These are phyloP conservation scores for Entomyzon cyanotis DNA, from an alignment of 2,113 vertebrate genomes.

Conservation along the genomic window DNA sequence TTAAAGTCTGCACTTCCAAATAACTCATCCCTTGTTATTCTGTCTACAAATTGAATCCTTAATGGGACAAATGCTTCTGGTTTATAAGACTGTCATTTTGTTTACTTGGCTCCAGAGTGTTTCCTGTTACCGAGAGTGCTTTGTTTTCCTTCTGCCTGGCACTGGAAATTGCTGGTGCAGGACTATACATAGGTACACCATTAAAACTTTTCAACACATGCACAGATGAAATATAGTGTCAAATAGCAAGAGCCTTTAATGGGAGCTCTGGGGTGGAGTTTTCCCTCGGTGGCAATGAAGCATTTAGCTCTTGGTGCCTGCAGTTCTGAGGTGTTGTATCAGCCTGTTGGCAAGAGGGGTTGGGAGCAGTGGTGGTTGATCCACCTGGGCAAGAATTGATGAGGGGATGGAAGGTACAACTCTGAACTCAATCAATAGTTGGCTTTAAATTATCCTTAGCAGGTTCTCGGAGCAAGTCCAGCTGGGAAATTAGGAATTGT, in stretches of 20 bases:
- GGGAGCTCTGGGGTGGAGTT: neutral
- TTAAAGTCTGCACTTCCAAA: neutral
- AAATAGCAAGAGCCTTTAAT: neutral
- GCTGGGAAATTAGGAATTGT: neutral
- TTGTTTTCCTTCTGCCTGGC: neutral
- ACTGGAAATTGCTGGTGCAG: neutral
- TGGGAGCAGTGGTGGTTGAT: neutral
- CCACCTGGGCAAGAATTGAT: neutral
- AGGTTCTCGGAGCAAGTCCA: neutral
- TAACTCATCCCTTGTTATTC: neutral
- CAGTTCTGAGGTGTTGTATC: neutral
- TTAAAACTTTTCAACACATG: neutral
- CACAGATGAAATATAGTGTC: neutral
- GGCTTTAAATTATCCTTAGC: neutral
- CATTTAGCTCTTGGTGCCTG: neutral
- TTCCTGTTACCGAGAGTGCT: neutral
- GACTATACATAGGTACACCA: neutral
- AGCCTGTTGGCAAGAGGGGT: neutral
- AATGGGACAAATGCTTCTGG: neutral
- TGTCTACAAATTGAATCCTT: neutral
- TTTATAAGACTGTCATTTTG: constrained; percentile 3
- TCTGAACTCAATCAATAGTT: neutral
- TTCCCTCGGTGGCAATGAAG: neutral
- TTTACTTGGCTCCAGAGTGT: neutral
- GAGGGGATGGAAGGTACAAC: neutral